phyloP scores from a whole-genome alignment of 2,113 vertebrate genomes.

The Narcine bancroftii region DNA sequence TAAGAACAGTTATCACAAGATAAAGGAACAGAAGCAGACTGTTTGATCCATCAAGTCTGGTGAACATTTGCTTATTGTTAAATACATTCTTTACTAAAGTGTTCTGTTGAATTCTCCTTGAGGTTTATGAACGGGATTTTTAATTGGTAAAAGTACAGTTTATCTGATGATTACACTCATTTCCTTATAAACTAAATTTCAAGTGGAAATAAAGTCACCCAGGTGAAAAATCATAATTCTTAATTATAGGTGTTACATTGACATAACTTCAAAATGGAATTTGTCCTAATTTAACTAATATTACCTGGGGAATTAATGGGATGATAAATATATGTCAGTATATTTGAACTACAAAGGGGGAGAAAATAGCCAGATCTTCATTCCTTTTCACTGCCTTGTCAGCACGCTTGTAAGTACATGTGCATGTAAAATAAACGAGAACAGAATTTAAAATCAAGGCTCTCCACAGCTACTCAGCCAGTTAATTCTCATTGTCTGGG shows the following conservation, averaged over 20 bases:
- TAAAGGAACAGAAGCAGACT: no score
- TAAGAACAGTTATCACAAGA: not conserved
- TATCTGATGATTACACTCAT: not conserved
- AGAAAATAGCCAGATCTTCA: not conserved
- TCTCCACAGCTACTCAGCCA: not conserved
- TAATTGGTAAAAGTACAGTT: not conserved
- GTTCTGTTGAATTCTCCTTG: not conserved
- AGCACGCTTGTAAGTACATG: not conserved
- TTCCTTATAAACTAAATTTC: not conserved
- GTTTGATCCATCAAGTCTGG: no score
- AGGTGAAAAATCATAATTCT: not conserved
- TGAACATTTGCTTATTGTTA: not conserved
- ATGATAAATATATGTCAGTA: not conserved
- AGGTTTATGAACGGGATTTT: not conserved
- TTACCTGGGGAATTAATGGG: not conserved
- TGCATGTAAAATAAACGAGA: not conserved
- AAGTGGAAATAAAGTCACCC: not conserved
- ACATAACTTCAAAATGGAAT: not conserved
- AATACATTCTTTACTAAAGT: not conserved
- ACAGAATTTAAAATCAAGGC: not conserved
- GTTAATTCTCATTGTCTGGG: not conserved
- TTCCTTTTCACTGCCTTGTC: not conserved
- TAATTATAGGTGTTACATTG: not conserved
- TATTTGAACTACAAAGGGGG: not conserved
- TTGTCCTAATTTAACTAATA: not conserved